These are phyloP conservation scores for Timema cristinae DNA, from an alignment of 2,888 invertebrate species.

Conservation along the genomic window DNA sequence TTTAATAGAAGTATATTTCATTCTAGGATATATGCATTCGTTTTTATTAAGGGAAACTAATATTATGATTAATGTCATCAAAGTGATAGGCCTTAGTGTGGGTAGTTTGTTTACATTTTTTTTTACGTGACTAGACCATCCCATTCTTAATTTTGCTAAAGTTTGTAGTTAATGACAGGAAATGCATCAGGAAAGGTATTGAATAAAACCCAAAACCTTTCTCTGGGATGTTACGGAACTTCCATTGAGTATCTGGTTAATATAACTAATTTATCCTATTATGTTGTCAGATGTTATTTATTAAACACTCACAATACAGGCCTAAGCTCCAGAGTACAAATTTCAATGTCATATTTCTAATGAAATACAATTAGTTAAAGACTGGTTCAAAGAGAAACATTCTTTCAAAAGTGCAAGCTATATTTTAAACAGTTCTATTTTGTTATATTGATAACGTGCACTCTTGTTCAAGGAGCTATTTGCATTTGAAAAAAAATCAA, in stretches of 20 bases:
- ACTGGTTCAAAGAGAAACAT: slow-evolving; percentile 21
- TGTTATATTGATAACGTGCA: slow-evolving; percentile 15
- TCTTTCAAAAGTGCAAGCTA: neutral
- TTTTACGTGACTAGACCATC: no score
- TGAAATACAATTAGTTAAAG: slow-evolving; percentile 11
- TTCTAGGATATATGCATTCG: no score
- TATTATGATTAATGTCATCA: no score
- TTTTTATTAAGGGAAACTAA: no score
- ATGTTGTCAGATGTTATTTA: neutral
- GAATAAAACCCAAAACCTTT: no score
- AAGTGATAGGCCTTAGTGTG: no score
- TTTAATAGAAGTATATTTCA: no score
- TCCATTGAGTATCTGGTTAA: neutral
- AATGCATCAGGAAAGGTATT: no score
- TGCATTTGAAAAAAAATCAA: neutral
- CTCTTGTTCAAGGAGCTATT: neutral
- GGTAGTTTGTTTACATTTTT: no score
- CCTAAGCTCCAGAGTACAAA: slow-evolving; percentile 24
- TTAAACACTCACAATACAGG: neutral
- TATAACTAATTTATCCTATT: no score
- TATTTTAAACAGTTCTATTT: slow-evolving; percentile 6
- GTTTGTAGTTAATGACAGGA: no score
- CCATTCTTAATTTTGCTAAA: no score
- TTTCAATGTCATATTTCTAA: slow-evolving; percentile 18
- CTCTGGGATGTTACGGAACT: neutral